phyloP scores from a whole-genome alignment of 1,140 invertebrate species.

The Halesus radiatus region DNA sequence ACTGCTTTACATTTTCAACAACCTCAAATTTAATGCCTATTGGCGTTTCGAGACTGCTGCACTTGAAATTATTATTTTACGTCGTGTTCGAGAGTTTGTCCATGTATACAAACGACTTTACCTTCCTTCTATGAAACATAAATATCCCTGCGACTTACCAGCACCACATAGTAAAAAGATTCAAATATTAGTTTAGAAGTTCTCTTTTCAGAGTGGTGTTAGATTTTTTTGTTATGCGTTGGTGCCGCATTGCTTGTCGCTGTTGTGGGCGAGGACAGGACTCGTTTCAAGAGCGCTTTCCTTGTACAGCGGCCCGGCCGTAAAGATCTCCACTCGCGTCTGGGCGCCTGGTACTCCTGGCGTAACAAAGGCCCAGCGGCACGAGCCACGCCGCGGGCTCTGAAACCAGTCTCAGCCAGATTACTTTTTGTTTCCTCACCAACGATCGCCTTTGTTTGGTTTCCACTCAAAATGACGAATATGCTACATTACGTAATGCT shows the following conservation, averaged over 20 bases:
- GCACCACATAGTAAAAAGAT: no score
- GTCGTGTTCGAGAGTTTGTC: conserved; percentile 6
- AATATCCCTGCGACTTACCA: no score
- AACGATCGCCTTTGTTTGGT: conserved; percentile 21
- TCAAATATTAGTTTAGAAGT: no score
- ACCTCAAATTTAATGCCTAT: background rate
- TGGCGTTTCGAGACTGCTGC: conserved; percentile 1
- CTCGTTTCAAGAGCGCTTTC: conserved; percentile 15
- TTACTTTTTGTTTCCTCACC: conserved; percentile 33
- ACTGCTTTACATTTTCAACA: no score
- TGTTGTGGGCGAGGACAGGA: background rate
- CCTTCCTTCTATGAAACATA: no score
- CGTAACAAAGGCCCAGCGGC: conserved; percentile 49
- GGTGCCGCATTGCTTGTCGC: background rate
- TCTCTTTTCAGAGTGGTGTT: no score
- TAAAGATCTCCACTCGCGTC: conserved; percentile 25
- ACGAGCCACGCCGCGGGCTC: conserved; percentile 52
- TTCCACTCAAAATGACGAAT: conserved; percentile 36
- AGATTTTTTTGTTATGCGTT: background rate
- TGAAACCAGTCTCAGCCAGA: conserved; percentile 26
- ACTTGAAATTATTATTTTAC: background rate
- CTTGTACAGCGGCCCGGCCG: background rate
- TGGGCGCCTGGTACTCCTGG: conserved; percentile 16
- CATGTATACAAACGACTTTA: background rate
- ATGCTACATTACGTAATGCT: conserved; percentile 15